Conservation (phyloP, 2,797 vertebrate species). For the Aphelocoma californica region DNA sequence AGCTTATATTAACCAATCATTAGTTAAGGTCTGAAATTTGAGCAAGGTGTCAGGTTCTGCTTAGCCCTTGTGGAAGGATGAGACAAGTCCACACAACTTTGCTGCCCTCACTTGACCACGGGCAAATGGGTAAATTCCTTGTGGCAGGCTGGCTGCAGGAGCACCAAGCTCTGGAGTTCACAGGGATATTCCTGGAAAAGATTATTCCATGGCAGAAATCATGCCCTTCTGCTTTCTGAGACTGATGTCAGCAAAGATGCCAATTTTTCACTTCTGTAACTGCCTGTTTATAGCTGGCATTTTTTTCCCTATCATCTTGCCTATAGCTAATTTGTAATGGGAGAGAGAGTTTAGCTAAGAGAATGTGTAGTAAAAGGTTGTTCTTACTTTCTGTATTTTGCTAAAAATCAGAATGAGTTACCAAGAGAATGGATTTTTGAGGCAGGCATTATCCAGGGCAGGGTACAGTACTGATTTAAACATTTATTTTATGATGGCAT, state of each 20-base stretch:
- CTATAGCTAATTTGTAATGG: not conserved
- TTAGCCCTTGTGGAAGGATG: not conserved
- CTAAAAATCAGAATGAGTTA: not conserved
- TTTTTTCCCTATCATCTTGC: not conserved
- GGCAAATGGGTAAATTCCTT: not conserved
- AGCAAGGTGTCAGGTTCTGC: not conserved
- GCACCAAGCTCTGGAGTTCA: not conserved
- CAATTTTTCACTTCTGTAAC: not conserved
- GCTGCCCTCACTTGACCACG: not conserved
- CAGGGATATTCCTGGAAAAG: not conserved
- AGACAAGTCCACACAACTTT: not conserved
- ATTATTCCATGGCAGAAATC: not conserved
- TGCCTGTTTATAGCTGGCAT: not conserved
- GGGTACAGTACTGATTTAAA: not conserved
- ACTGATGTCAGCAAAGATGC: not conserved
- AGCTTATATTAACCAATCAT: not conserved
- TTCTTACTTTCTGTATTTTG: not conserved
- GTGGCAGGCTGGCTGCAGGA: not conserved
- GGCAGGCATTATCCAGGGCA: not conserved
- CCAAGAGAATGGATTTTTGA: not conserved
- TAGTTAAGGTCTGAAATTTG: not conserved
- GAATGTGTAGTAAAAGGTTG: not conserved
- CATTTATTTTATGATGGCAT: conserved; percentile 17
- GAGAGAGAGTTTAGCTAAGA: not conserved
- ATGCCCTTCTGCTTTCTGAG: not conserved